phyloP scores from a whole-genome alignment of 2,888 invertebrate genomes.

The Nasonovia ribisnigri region DNA sequence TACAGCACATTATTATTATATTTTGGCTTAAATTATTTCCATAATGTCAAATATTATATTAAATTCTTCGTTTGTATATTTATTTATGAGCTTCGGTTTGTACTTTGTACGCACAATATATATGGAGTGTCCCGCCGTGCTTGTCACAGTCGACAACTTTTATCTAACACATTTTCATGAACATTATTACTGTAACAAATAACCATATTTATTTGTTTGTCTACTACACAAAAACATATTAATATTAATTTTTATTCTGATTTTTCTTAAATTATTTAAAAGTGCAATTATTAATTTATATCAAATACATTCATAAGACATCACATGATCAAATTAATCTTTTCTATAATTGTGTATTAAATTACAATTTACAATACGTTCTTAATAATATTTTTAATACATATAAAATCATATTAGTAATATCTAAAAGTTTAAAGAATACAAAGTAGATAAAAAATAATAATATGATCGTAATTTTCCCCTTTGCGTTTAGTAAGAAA shows the following conservation, averaged over 20 bases:
- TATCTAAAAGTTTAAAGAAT: not conserved
- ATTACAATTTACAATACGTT: not conserved
- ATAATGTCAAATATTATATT: slow-evolving; percentile 14
- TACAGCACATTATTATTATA: not conserved
- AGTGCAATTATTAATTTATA: not conserved
- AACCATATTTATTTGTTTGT: not conserved
- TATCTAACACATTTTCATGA: not conserved
- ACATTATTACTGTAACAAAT: not conserved
- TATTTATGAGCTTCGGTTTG: not conserved
- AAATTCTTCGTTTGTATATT: slow-evolving; percentile 17
- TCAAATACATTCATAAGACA: not conserved
- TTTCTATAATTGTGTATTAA: not conserved
- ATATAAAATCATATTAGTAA: no score
- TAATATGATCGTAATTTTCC: not conserved
- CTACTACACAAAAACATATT: not conserved
- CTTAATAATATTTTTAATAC: not conserved
- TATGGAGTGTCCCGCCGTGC: not conserved
- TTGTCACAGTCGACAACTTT: not conserved
- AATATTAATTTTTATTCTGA: not conserved
- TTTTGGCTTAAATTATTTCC: slow-evolving; percentile 7
- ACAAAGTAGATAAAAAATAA: not conserved
- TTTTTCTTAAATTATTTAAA: not conserved
- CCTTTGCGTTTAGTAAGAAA: not conserved
- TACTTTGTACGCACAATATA: not conserved
- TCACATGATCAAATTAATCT: not conserved